Percentiles rank a stretch among this genome's conserved stretches.
phyloP scores from a whole-genome alignment of 2,888 invertebrate species.

The Steinernema carpocapsae region DNA sequence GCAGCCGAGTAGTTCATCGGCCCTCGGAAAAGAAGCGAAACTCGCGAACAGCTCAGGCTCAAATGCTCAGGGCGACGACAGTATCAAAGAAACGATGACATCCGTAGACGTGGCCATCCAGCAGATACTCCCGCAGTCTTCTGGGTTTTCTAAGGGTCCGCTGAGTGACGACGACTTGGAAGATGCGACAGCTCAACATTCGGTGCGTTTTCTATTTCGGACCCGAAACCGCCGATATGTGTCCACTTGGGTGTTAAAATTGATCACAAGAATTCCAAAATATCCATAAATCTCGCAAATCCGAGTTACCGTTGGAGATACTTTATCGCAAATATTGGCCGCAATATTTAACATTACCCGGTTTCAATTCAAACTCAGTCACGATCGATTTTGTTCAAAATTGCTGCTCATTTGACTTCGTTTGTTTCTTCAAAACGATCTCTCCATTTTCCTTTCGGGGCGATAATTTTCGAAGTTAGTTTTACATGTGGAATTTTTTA shows the following conservation, averaged over 20 bases:
- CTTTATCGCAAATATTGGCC: no score
- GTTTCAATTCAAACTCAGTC: no score
- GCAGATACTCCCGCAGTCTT: neutral
- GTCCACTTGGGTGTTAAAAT: no score
- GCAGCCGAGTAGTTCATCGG: neutral
- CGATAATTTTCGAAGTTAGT: no score
- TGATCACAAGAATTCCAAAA: no score
- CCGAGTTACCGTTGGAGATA: no score
- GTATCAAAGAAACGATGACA: neutral
- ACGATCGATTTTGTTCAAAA: no score
- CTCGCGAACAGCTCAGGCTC: neutral
- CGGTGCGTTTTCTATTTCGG: neutral
- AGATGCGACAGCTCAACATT: constrained; percentile 13
- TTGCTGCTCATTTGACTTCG: no score
- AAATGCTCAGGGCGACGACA: neutral
- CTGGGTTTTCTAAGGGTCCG: neutral
- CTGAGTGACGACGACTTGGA: constrained; percentile 22
- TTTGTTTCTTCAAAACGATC: no score
- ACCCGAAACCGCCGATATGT: neutral
- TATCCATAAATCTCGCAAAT: no score
- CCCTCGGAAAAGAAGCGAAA: neutral
- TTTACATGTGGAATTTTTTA: constrained; percentile 42
- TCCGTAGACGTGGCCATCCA: neutral
- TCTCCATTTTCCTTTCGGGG: no score
- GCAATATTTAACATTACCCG: no score